A percentile compares a stretch with the other conserved stretches of the same genome.
These are phyloP conservation scores for Athalia rosae DNA, from an alignment of 2,888 invertebrate genomes.

Conservation along the genomic window DNA sequence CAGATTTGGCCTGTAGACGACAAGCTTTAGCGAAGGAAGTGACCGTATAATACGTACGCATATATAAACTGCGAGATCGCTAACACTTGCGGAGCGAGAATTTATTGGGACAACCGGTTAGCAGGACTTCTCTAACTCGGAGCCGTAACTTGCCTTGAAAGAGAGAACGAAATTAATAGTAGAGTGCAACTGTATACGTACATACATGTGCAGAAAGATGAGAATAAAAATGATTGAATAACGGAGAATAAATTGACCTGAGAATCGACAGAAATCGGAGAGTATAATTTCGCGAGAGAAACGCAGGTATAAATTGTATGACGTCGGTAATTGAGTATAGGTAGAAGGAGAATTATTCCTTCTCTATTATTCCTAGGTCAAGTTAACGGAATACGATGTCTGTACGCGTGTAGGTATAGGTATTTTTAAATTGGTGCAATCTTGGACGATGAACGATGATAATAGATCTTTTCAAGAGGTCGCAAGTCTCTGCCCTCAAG, in stretches of 20 bases:
- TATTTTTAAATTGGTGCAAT: constrained; percentile 1
- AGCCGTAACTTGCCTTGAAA: constrained; percentile 23
- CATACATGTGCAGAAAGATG: not conserved
- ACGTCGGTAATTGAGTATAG: not conserved
- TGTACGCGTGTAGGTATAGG: not conserved
- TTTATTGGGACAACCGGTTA: constrained; percentile 42
- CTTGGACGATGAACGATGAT: not conserved
- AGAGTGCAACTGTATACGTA: not conserved
- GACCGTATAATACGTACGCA: not conserved
- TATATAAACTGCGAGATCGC: not conserved
- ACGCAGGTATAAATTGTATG: not conserved
- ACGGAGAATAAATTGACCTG: not conserved
- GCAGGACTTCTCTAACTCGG: constrained; percentile 36
- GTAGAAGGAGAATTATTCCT: not conserved
- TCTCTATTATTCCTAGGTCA: not conserved
- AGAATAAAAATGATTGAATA: not conserved
- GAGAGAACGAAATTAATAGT: constrained; percentile 11
- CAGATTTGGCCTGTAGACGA: not conserved
- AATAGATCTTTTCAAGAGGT: not conserved
- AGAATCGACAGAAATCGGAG: too few relatives aligned
- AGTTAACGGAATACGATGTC: not conserved
- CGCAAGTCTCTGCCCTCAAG: constrained; percentile 12
- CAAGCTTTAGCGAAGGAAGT: not conserved
- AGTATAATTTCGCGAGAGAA: too few relatives aligned
- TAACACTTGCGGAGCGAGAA: not conserved